Evolutionary conservation across 2,888 invertebrate species (phyloP).

Genomic region (Disparrhopalites patrizii): DNA sequence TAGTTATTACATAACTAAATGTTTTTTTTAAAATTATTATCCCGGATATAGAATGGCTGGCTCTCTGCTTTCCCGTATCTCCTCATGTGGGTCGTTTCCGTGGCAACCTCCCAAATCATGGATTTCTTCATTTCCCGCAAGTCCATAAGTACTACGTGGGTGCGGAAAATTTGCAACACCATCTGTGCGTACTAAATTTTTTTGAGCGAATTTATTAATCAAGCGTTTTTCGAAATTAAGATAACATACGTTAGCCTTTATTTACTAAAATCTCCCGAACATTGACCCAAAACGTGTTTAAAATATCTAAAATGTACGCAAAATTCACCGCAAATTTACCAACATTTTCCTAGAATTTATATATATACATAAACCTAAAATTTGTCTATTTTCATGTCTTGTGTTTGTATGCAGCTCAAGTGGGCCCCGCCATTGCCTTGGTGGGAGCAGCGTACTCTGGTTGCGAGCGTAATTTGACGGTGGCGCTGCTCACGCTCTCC

Average conservation of each 20-base stretch:
- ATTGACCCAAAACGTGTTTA: too few species aligned
- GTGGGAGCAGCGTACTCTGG: conserved; percentile 66
- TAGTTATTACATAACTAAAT: background rate
- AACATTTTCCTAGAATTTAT: too few species aligned
- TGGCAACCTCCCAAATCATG: conserved; percentile 75
- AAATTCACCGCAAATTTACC: too few species aligned
- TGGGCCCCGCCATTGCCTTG: conserved; percentile 65
- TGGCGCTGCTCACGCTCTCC: conserved; percentile 62
- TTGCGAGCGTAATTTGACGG: conserved; percentile 60
- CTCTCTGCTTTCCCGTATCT: conserved; percentile 64
- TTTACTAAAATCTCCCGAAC: too few species aligned
- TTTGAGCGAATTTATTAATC: too few species aligned
- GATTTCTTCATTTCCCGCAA: conserved; percentile 78
- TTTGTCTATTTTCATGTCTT: too few species aligned
- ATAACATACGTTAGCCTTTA: too few species aligned
- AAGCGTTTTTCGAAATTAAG: too few species aligned
- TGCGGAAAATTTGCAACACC: conserved; percentile 57
- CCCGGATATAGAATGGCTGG: conserved; percentile 57
- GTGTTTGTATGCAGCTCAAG: conserved; percentile 60
- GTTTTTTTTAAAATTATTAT: background rate
- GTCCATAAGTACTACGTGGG: conserved; percentile 67
- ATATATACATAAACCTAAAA: too few species aligned
- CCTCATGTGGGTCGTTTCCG: conserved; percentile 69
- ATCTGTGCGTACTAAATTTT: conserved; percentile 50
- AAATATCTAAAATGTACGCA: too few species aligned